Evolutionary conservation across 2,797 vertebrate genomes (phyloP).

Genomic region (Amblyopsis hoosieri): DNA sequence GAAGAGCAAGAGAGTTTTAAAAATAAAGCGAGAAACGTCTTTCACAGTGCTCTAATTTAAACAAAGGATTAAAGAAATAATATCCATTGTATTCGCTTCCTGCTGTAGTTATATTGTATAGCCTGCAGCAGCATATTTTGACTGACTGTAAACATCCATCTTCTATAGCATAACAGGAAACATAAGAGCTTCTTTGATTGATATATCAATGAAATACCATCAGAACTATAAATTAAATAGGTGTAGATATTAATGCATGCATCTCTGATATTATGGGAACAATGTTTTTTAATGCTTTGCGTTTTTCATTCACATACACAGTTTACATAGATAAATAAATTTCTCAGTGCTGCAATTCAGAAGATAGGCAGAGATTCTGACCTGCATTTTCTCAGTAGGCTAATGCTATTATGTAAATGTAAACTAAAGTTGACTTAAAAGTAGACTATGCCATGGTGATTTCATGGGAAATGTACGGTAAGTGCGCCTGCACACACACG

Average conservation of each 20-base stretch:
- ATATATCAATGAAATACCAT: conserved; percentile 5
- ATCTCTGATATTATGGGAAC: too few species aligned
- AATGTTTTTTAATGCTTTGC: too few species aligned
- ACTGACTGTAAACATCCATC: conserved; percentile 27
- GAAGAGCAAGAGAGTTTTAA: not conserved
- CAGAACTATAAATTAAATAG: not conserved
- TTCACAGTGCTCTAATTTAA: conserved; percentile 41
- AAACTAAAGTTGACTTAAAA: too few species aligned
- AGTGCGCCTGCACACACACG: not conserved
- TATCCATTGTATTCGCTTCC: conserved; percentile 52
- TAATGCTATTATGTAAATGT: too few species aligned
- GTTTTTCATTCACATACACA: too few species aligned
- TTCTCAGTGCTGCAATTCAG: too few species aligned
- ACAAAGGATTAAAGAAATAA: conserved; percentile 47
- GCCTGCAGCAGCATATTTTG: not conserved
- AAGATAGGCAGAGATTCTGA: too few species aligned
- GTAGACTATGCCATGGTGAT: too few species aligned
- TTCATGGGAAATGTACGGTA: too few species aligned
- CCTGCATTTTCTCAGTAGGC: too few species aligned
- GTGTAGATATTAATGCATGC: not conserved
- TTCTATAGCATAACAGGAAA: conserved; percentile 56
- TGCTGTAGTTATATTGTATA: conserved; percentile 53
- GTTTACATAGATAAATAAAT: too few species aligned
- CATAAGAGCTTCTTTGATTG: conserved; percentile 22
- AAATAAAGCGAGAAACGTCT: conserved; percentile 30